phyloP scores from a whole-genome alignment of 2,888 invertebrate genomes.

The Tuberolachnus salignus region DNA sequence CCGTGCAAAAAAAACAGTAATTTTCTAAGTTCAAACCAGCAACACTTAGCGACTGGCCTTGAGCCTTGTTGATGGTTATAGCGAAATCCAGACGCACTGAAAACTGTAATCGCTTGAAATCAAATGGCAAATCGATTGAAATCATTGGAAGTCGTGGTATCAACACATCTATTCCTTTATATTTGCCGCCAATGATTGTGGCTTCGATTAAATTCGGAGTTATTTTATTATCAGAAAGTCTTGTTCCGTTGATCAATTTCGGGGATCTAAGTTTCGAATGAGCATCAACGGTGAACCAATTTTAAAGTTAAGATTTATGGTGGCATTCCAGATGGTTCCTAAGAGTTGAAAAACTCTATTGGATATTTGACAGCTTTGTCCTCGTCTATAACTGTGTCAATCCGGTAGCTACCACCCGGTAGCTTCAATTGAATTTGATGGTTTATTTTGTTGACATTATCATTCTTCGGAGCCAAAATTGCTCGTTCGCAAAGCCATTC shows the following conservation, averaged over 20 bases:
- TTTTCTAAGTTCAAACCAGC: conserved; percentile 57
- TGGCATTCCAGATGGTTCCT: conserved; percentile 58
- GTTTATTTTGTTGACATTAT: too few relatives aligned
- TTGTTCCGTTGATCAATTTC: conserved; percentile 46
- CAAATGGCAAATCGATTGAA: conserved; percentile 60
- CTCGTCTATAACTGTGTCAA: conserved; percentile 16
- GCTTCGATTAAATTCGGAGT: conserved; percentile 30
- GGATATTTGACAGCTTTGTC: conserved; percentile 30
- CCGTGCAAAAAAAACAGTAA: too few relatives aligned
- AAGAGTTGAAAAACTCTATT: conserved; percentile 58
- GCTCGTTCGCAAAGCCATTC: too few relatives aligned
- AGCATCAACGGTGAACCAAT: conserved; percentile 51
- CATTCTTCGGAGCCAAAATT: too few relatives aligned
- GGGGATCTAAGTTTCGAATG: conserved; percentile 53
- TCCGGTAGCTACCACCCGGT: too few relatives aligned
- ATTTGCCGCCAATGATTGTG: conserved; percentile 11
- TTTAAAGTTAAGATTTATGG: neutral
- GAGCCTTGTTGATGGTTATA: conserved; percentile 62
- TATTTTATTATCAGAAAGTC: conserved; percentile 10
- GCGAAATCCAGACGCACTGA: conserved; percentile 60
- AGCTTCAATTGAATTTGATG: neutral
- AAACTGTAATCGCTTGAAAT: conserved; percentile 60
- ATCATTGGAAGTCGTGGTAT: conserved; percentile 61
- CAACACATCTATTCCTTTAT: conserved; percentile 58
- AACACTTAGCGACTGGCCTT: conserved; percentile 60